These are phyloP conservation scores for Clinocottus analis DNA, from an alignment of 2,113 vertebrate genomes.

Conservation along the genomic window DNA sequence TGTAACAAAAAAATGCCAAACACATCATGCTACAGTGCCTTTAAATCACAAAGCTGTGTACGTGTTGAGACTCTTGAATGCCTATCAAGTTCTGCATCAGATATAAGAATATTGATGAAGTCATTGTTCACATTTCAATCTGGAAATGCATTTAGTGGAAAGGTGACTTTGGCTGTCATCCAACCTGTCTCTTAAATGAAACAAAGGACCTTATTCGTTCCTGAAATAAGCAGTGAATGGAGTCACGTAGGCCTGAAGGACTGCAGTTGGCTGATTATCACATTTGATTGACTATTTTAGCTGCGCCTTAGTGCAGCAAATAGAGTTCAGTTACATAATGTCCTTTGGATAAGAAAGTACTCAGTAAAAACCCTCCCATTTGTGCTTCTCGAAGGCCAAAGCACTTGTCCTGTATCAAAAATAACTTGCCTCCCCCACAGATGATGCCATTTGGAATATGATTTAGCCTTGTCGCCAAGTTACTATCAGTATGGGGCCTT, in stretches of 20 bases:
- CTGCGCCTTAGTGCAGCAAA: constrained; percentile 1
- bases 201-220: constrained; percentile 57
- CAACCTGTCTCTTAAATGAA: constrained; percentile 55
- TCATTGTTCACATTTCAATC: constrained; percentile 46
- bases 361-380: constrained; percentile 42
- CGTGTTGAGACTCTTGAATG: constrained; percentile 22
- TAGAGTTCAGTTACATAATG: constrained; percentile 48
- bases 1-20: neutral
- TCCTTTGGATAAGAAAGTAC: constrained; percentile 46
- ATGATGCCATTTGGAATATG: constrained; percentile 77
- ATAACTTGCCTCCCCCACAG: constrained; percentile 67
- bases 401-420: constrained; percentile 68
- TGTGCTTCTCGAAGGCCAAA: constrained; percentile 48
- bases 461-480: constrained; percentile 79
- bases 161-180: constrained; percentile 51
- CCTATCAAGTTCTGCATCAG: constrained; percentile 22
- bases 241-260: constrained; percentile 69
- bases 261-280: constrained; percentile 43
- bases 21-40: neutral
- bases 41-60: constrained; percentile 5
- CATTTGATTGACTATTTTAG: constrained; percentile 49
- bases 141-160: constrained; percentile 35
- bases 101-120: constrained; percentile 19
- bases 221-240: constrained; percentile 27
- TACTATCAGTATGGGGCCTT: constrained; percentile 70